Percentiles rank a stretch among this genome's conserved stretches.
Conservation (phyloP, 2,113 vertebrate genomes). For the Rhynchomys soricoides region DNA sequence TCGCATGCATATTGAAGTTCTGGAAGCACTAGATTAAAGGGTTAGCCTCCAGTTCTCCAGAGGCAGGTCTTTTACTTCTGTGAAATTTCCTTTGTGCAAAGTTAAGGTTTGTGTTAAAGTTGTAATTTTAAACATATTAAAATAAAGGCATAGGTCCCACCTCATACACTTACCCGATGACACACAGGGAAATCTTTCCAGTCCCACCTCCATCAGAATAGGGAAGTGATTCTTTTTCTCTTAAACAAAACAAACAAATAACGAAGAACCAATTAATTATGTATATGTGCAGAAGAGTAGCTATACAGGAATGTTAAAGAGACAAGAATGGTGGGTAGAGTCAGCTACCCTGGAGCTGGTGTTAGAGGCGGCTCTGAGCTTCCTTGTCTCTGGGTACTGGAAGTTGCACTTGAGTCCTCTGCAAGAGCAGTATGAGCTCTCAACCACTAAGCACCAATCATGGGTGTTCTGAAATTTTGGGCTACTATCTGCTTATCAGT, state of each 20-base stretch:
- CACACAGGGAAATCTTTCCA: neutral
- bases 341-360: neutral
- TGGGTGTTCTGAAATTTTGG: no score
- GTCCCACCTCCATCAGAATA: neutral
- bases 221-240: neutral
- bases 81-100: neutral
- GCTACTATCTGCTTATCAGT: no score
- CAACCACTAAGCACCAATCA: neutral
- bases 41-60: neutral
- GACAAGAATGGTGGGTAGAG: no score
- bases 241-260: neutral
- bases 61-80: neutral
- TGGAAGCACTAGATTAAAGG: neutral
- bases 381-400: neutral
- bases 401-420: neutral
- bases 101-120: neutral
- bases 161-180: neutral
- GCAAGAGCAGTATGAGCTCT: neutral
- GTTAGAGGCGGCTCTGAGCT: neutral
- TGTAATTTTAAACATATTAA: constrained; percentile 18
- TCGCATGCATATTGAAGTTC: neutral
- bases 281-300: no score
- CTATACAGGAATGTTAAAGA: neutral
- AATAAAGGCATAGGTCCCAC: neutral
- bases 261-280: neutral